phyloP scores from a whole-genome alignment of 2,113 vertebrate genomes.

The Mesembrinibis cayennensis region DNA sequence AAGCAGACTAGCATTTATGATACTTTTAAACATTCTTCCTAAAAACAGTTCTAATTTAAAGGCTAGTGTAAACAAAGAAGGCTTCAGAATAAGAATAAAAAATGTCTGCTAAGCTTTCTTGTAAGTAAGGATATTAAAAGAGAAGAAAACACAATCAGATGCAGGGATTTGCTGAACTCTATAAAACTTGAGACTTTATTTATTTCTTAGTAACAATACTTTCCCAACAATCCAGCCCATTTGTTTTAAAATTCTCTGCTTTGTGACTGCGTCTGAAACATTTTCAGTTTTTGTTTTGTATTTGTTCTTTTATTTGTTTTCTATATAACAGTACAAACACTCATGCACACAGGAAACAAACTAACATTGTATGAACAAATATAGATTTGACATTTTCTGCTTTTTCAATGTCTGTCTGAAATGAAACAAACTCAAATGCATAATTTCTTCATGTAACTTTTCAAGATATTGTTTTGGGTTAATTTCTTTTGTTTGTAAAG shows the following conservation, averaged over 20 bases:
- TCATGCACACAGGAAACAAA: background rate
- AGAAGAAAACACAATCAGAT: background rate
- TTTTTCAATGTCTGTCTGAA: background rate
- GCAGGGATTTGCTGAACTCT: background rate
- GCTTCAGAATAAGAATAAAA: background rate
- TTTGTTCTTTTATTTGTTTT: background rate
- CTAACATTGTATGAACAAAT: background rate
- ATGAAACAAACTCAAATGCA: background rate
- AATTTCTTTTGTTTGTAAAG: background rate
- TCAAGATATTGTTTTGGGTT: background rate
- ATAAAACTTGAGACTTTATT: background rate
- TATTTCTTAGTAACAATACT: background rate
- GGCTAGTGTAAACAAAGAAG: background rate
- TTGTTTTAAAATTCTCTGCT: background rate
- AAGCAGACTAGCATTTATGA: background rate
- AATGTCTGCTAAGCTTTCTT: accelerated
- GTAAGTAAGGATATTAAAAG: background rate
- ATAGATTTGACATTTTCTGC: background rate
- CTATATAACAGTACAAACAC: background rate
- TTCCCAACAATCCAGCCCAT: background rate
- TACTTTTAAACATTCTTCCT: background rate
- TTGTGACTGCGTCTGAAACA: background rate
- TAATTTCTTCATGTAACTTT: background rate
- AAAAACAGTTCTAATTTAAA: background rate
- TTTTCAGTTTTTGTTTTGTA: background rate